Percentiles rank a stretch among this genome's conserved stretches.
Conservation (phyloP, 2,113 vertebrate species). For the Thryonomys swinderianus region DNA sequence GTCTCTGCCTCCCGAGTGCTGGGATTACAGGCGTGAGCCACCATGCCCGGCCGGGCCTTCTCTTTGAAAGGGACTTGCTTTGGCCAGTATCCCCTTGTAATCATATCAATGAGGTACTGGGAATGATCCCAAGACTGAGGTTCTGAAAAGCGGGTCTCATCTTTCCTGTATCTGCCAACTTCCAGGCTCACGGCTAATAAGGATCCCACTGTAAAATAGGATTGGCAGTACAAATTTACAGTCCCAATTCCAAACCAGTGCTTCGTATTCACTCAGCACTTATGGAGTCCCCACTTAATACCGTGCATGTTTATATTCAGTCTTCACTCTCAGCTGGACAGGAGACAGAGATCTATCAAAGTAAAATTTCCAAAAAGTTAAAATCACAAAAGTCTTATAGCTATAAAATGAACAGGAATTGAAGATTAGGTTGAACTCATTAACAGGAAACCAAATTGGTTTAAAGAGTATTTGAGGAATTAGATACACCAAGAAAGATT, state of each 20-base stretch:
- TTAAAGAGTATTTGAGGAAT: background rate
- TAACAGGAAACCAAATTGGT: background rate
- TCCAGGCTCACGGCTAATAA: background rate
- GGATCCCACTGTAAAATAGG: background rate
- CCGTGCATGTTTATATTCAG: background rate
- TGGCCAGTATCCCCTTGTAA: background rate
- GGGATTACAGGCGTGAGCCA: too few relatives aligned
- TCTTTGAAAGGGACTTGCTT: background rate
- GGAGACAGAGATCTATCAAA: constrained; percentile 6
- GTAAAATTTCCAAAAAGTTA: constrained; percentile 36
- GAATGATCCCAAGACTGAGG: background rate
- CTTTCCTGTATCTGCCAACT: background rate
- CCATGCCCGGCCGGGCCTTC: too few relatives aligned
- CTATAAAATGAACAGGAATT: background rate
- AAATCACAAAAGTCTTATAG: constrained; percentile 3
- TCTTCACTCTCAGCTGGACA: background rate
- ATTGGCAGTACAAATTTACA: background rate
- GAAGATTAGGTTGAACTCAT: constrained; percentile 21
- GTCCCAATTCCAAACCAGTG: background rate
- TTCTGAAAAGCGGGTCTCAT: constrained; percentile 2
- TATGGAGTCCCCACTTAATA: background rate
- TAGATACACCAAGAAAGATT: background rate
- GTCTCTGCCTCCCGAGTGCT: too few relatives aligned
- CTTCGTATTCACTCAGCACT: background rate
- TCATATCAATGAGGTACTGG: background rate